Evolutionary conservation across 1,140 invertebrate species (phyloP).

Genomic region (Nasonia vitripennis): DNA sequence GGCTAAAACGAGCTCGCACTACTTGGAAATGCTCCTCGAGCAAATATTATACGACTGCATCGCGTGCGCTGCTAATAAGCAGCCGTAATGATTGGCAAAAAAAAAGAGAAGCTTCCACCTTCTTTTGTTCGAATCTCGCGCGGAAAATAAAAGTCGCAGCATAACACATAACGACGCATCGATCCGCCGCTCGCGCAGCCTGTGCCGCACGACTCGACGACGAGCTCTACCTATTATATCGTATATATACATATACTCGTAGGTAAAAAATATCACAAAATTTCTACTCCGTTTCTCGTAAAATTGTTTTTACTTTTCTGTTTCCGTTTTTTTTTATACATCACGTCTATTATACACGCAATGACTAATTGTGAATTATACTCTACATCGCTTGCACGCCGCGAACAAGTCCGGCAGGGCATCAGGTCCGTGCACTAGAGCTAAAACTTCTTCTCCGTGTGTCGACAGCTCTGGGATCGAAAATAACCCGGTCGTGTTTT

Average conservation of each 20-base stretch:
- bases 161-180: background rate
- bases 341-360: background rate
- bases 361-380: slow-evolving; percentile 6
- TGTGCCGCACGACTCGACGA: too few species aligned
- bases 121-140: background rate
- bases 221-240: too few species aligned
- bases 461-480: slow-evolving; percentile 92
- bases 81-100: too few species aligned
- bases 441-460: slow-evolving; percentile 43
- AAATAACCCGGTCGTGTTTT: slow-evolving; percentile 96
- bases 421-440: background rate
- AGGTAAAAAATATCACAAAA: slow-evolving; percentile 53
- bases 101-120: background rate
- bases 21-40: too few species aligned
- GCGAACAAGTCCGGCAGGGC: background rate
- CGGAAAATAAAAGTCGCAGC: too few species aligned
- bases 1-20: too few species aligned
- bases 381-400: slow-evolving; percentile 54
- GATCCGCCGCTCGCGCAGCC: too few species aligned
- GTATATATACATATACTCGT: slow-evolving; percentile 49
- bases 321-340: slow-evolving; percentile 61
- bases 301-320: slow-evolving; percentile 56
- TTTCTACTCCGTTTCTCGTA: slow-evolving; percentile 68
- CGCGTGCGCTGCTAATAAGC: too few species aligned
- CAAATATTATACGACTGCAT: too few species aligned